A percentile compares a stretch with the other conserved stretches of the same genome.
Evolutionary conservation across 2,797 vertebrate genomes (phyloP).

Genomic region (Anabacerthia variegaticeps): DNA sequence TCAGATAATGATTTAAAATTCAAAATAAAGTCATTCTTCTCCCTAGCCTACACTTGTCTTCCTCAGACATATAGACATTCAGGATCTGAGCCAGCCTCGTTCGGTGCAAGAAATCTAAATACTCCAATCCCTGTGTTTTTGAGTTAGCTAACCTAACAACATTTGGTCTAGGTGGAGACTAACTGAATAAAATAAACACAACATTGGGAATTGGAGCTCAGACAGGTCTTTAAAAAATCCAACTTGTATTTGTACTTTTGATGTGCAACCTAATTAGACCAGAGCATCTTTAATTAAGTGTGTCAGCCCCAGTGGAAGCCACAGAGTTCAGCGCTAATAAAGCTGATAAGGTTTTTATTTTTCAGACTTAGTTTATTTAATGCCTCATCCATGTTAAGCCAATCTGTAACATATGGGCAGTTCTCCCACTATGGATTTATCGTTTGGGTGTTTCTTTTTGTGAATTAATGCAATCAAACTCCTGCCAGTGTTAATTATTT

Average conservation of each 20-base stretch:
- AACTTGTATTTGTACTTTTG: constrained; percentile 78
- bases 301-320: constrained; percentile 80
- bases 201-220: constrained; percentile 61
- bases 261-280: constrained; percentile 83
- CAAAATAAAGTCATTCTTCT: constrained; percentile 10
- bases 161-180: constrained; percentile 8
- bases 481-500: constrained; percentile 80
- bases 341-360: constrained; percentile 83
- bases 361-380: constrained; percentile 81
- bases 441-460: constrained; percentile 75
- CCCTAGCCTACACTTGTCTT: background rate
- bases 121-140: background rate
- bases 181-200: constrained; percentile 57
- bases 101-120: background rate
- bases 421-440: constrained; percentile 78
- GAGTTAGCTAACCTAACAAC: background rate
- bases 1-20: constrained; percentile 64
- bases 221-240: constrained; percentile 69
- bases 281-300: constrained; percentile 84
- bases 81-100: background rate
- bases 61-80: background rate
- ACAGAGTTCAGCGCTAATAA: constrained; percentile 81
- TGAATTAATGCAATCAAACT: constrained; percentile 79
- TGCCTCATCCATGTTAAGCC: constrained; percentile 80
- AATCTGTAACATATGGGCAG: constrained; percentile 83